Percentiles rank a stretch among this genome's conserved stretches.
Conservation (phyloP, 2,888 invertebrate genomes). For the Matsumyia berberina region DNA sequence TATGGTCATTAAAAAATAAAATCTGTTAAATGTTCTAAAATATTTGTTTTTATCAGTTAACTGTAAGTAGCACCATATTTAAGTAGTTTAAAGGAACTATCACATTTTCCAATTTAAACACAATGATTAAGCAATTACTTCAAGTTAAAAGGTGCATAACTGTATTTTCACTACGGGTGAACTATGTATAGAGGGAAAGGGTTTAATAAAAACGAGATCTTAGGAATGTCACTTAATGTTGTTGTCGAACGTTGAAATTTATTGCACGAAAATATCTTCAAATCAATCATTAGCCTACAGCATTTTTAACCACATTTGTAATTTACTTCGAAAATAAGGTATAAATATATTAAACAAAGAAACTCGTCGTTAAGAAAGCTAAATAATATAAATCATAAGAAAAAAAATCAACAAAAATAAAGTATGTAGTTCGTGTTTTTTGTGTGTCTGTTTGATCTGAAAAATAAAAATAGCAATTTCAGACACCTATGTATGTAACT, state of each 20-base stretch:
- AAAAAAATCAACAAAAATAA: slow-evolving; percentile 8
- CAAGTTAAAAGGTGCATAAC: neutral
- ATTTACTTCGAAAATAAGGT: neutral
- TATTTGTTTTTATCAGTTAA: too few species aligned
- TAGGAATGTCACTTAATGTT: slow-evolving; percentile 1
- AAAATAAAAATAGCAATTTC: slow-evolving; percentile 8
- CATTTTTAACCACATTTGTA: slow-evolving; percentile 51
- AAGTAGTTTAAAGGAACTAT: too few species aligned
- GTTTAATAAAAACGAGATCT: neutral
- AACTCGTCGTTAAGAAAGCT: slow-evolving; percentile 11
- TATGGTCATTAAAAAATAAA: neutral
- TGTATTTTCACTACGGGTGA: neutral
- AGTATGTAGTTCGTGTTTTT: slow-evolving; percentile 46
- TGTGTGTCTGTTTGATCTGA: slow-evolving; percentile 40
- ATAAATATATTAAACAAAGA: slow-evolving; percentile 6
- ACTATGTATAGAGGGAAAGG: neutral
- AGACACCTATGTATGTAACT: too few species aligned
- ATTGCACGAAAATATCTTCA: neutral
- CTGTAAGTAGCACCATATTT: too few species aligned
- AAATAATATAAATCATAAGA: slow-evolving; percentile 12
- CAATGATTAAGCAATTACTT: neutral
- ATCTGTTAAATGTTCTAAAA: neutral
- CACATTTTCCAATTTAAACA: neutral
- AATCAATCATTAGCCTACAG: slow-evolving; percentile 44
- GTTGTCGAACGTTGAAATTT: neutral